Percentiles rank a stretch among this genome's conserved stretches.
phyloP scores from a whole-genome alignment of 2,797 vertebrate genomes.

The Cirrhinus mrigala region DNA sequence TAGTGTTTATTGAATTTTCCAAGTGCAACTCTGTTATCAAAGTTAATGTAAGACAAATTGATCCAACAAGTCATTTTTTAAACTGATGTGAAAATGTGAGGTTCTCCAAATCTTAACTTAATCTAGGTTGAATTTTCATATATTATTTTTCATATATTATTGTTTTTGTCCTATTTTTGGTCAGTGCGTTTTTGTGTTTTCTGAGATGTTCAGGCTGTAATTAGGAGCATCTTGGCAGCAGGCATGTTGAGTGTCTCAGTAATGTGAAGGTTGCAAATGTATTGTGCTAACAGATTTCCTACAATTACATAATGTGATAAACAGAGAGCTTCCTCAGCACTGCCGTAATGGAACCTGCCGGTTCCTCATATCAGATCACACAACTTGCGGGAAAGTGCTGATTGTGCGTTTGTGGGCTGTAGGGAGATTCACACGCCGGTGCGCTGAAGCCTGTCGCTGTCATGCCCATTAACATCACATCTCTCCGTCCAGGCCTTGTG shows the following conservation, averaged over 20 bases:
- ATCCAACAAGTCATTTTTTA: not conserved
- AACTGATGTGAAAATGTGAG: not conserved
- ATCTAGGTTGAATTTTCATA: not conserved
- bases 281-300: constrained; percentile 33
- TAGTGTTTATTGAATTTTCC: not conserved
- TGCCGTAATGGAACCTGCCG: not conserved
- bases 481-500: constrained; percentile 13
- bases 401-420: constrained; percentile 11
- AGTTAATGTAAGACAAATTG: not conserved
- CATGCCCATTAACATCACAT: constrained; percentile 24
- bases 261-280: constrained; percentile 14
- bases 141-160: not conserved
- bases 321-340: constrained; percentile 37
- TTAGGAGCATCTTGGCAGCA: not conserved
- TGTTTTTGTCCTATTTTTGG: not conserved
- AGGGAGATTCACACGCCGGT: constrained; percentile 19
- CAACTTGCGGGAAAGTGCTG: not conserved
- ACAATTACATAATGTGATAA: constrained; percentile 39
- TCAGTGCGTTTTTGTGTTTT: not conserved
- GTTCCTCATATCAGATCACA: constrained; percentile 22
- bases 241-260: not conserved
- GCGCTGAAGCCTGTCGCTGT: constrained; percentile 21
- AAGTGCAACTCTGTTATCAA: not conserved
- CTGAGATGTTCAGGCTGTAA: not conserved
- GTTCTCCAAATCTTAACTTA: not conserved